Evolutionary conservation across 2,888 invertebrate genomes (phyloP).

Genomic region (Lasioglossum marginatum): DNA sequence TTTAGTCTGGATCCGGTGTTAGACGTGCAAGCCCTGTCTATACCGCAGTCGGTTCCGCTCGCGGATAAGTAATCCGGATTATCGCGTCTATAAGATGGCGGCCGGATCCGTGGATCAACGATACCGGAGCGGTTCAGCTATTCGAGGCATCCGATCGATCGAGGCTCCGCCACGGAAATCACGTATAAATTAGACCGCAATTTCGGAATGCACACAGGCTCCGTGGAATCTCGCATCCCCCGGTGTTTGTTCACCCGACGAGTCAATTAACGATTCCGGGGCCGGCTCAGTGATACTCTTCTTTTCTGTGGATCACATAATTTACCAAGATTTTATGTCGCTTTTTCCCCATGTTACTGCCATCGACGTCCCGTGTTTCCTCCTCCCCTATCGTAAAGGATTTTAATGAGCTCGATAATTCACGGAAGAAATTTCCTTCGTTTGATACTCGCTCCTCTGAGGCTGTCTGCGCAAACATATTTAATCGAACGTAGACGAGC

Average conservation of each 20-base stretch:
- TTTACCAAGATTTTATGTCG: not conserved
- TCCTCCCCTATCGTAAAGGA: not conserved
- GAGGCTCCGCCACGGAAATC: constrained; percentile 1
- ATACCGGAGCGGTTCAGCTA: constrained; percentile 4
- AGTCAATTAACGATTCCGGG: constrained; percentile 1
- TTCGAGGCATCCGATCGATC: constrained; percentile 35
- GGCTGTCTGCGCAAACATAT: not conserved
- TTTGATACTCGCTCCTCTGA: not conserved
- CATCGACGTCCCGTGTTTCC: not conserved
- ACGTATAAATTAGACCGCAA: constrained; percentile 34
- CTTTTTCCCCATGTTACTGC: not conserved
- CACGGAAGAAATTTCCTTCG: not conserved
- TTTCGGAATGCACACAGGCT: constrained; percentile 30
- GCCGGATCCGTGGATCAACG: constrained; percentile 18
- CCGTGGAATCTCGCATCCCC: constrained; percentile 4
- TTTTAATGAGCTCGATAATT: not conserved
- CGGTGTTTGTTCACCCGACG: not conserved
- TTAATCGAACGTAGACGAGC: not conserved
- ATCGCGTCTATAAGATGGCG: constrained; percentile 3
- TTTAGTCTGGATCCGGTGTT: not conserved
- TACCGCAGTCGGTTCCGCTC: not conserved
- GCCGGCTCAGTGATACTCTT: not conserved
- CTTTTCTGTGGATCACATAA: not conserved
- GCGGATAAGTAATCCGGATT: constrained; percentile 15
- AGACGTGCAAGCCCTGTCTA: constrained; percentile 2